Evolutionary conservation across 2,113 vertebrate genomes (phyloP).

Genomic region (Coryphaenoides rupestris): DNA sequence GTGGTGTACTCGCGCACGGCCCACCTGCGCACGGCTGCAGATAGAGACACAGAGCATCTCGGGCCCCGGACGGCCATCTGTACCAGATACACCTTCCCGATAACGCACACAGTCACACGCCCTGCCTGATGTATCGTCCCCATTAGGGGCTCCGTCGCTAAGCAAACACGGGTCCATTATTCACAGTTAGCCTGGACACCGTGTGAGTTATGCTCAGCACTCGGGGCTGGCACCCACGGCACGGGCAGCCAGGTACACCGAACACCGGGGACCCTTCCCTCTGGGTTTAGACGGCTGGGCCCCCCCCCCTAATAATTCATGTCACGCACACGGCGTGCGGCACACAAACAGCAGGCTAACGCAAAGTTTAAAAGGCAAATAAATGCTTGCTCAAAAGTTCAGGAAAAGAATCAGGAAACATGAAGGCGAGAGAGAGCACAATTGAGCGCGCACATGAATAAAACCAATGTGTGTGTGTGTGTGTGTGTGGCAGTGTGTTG

Average conservation of each 20-base stretch:
- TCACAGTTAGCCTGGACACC: conserved; percentile 8
- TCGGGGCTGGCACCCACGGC: not conserved
- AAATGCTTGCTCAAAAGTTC: not conserved
- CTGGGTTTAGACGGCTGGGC: no score
- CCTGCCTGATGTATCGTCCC: conserved; percentile 29
- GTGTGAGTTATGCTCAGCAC: not conserved
- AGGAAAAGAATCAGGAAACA: not conserved
- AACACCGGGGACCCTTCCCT: not conserved
- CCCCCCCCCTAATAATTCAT: not conserved
- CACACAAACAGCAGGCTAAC: not conserved
- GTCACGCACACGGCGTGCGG: not conserved
- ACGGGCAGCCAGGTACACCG: not conserved
- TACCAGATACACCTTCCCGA: not conserved
- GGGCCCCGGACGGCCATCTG: not conserved
- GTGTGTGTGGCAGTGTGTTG: no score
- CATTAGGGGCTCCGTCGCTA: not conserved
- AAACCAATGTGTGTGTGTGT: no score
- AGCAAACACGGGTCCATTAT: conserved; percentile 26
- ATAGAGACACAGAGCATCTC: no score
- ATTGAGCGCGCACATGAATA: no score
- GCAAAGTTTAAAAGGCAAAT: not conserved
- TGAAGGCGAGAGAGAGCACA: not conserved
- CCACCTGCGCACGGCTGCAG: no score
- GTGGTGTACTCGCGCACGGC: no score
- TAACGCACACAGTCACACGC: no score